Percentiles rank a stretch among this genome's conserved stretches.
Conservation (phyloP, 2,113 vertebrate genomes). For the Tringa solitaria region DNA sequence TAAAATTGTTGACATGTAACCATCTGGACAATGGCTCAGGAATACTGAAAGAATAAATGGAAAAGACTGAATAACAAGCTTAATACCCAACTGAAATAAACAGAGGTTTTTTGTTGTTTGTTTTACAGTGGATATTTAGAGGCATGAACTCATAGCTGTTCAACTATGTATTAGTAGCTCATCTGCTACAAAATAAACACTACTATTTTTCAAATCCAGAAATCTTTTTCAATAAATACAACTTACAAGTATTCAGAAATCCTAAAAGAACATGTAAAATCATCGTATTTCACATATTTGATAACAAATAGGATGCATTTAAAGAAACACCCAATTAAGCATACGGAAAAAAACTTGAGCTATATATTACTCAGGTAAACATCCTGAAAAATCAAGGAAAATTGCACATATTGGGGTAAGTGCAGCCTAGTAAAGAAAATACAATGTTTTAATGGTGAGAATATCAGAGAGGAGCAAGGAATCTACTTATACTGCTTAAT, state of each 20-base stretch:
- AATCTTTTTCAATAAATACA: background rate
- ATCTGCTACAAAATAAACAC: background rate
- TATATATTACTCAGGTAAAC: background rate
- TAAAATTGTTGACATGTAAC: background rate
- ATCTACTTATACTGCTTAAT: background rate
- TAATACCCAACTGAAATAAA: background rate
- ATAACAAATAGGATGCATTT: background rate
- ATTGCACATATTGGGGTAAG: background rate
- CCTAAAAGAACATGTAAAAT: background rate
- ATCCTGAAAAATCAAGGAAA: background rate
- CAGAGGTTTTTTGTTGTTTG: accelerated
- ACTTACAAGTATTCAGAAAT: background rate
- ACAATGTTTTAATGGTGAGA: background rate
- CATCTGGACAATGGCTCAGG: background rate
- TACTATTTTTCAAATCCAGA: background rate
- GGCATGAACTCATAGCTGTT: background rate
- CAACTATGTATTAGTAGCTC: background rate
- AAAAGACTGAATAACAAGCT: background rate
- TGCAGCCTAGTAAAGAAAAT: background rate
- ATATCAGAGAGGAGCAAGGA: background rate
- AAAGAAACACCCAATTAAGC: background rate
- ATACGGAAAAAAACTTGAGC: background rate
- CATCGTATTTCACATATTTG: background rate
- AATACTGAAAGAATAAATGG: background rate
- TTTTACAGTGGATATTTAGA: background rate